phyloP scores from a whole-genome alignment of 2,888 invertebrate species.

The Macropis europaea region DNA sequence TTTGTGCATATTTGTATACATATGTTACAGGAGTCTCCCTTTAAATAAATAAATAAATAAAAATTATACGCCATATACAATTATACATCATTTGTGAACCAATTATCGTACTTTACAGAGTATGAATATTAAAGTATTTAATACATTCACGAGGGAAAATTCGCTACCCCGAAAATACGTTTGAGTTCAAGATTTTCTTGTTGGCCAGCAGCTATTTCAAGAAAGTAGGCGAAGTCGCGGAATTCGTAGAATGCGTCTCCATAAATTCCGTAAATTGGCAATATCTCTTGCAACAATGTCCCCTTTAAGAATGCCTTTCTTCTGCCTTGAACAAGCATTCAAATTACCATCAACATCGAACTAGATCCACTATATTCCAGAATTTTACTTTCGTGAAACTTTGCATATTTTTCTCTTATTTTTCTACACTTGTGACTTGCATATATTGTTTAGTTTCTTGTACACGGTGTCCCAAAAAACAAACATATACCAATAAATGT shows the following conservation, averaged over 20 bases:
- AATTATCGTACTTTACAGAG: too few species aligned
- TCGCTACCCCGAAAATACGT: slow-evolving; percentile 7
- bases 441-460: too few species aligned
- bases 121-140: neutral
- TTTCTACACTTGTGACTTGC: too few species aligned
- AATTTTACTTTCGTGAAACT: neutral
- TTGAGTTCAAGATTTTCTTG: slow-evolving; percentile 9
- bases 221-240: slow-evolving; percentile 51
- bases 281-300: slow-evolving; percentile 9
- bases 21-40: too few species aligned
- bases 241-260: slow-evolving; percentile 35
- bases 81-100: too few species aligned
- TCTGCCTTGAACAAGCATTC: neutral
- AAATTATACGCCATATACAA: too few species aligned
- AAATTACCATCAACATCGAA: neutral
- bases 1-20: too few species aligned
- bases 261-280: slow-evolving; percentile 33
- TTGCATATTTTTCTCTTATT: neutral
- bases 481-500: too few species aligned
- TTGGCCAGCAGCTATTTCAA: slow-evolving; percentile 41
- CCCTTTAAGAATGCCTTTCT: neutral
- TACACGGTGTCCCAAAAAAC: too few species aligned
- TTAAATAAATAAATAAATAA: too few species aligned
- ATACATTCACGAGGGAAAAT: neutral
- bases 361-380: too few species aligned